Evolutionary conservation across 2,888 invertebrate species (phyloP).

Genomic region (Cantharis flavilabris): DNA sequence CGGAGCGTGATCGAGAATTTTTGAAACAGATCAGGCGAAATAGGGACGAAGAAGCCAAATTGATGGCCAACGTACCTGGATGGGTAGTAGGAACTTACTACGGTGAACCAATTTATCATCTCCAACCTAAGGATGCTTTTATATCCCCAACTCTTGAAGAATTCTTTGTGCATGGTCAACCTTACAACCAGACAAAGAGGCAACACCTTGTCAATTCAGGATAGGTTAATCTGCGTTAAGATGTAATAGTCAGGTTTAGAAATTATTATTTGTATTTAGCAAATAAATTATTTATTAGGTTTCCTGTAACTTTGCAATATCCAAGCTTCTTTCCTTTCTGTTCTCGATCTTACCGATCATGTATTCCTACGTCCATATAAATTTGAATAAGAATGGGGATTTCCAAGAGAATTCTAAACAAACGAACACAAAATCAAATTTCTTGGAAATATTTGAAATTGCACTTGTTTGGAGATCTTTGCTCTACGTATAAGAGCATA

Average conservation of each 20-base stretch:
- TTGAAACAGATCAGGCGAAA: constrained; percentile 79
- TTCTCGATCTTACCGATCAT: neutral
- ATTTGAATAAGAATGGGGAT: too few relatives aligned
- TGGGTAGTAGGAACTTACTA: constrained; percentile 92
- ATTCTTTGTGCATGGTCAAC: neutral
- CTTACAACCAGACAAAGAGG: neutral
- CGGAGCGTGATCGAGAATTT: constrained; percentile 84
- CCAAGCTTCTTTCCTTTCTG: neutral
- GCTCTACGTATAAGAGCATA: too few relatives aligned
- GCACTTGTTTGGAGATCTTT: too few relatives aligned
- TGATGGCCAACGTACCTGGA: constrained; percentile 89
- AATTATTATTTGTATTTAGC: neutral
- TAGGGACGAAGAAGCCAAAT: constrained; percentile 80
- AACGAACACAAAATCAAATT: too few relatives aligned
- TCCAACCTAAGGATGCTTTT: constrained; percentile 65
- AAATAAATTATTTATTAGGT: neutral
- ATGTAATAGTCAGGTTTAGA: neutral
- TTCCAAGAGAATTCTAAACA: too few relatives aligned
- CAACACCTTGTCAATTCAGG: neutral
- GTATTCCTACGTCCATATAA: too few relatives aligned
- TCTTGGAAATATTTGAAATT: too few relatives aligned
- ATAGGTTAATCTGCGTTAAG: neutral
- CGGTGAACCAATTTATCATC: constrained; percentile 81
- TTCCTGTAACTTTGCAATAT: neutral
- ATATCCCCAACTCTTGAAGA: constrained; percentile 44